These are phyloP conservation scores for Peromyscus leucopus DNA, from an alignment of 2,113 vertebrate species.

Conservation along the genomic window DNA sequence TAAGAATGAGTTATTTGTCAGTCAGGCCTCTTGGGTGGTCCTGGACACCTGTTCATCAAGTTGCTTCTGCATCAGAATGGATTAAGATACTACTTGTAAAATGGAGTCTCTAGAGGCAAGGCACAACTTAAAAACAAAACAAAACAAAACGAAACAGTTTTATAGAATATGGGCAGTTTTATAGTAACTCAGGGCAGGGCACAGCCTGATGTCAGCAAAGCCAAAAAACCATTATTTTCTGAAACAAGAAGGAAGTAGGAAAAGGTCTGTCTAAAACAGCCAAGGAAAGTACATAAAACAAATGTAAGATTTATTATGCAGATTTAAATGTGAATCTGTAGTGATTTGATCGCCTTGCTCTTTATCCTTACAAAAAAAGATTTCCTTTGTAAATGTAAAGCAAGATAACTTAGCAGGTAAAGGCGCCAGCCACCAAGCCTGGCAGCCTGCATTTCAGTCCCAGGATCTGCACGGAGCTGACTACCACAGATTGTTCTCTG, in stretches of 20 bases:
- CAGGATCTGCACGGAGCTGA: neutral
- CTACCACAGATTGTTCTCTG: too few relatives aligned
- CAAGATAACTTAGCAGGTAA: neutral
- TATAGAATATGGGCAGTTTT: neutral
- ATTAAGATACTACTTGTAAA: neutral
- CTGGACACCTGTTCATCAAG: neutral
- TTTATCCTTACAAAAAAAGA: neutral
- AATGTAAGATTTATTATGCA: conserved; percentile 16
- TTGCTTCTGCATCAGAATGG: neutral
- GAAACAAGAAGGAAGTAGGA: neutral
- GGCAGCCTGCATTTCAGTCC: too few relatives aligned
- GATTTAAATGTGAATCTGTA: neutral
- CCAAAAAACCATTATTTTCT: conserved; percentile 4
- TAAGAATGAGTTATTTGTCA: neutral
- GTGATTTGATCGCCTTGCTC: neutral
- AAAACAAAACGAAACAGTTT: neutral
- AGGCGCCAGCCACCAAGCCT: neutral
- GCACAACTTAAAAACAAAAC: neutral
- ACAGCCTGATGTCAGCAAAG: neutral
- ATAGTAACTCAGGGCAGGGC: neutral
- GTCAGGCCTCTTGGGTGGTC: neutral
- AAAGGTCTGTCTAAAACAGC: neutral
- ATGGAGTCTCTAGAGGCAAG: neutral
- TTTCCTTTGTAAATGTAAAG: neutral
- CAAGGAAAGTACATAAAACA: neutral